Evolutionary conservation across 64 coral and sea anemone species (phyloP).

Genomic region (Anthopleura sola): DNA sequence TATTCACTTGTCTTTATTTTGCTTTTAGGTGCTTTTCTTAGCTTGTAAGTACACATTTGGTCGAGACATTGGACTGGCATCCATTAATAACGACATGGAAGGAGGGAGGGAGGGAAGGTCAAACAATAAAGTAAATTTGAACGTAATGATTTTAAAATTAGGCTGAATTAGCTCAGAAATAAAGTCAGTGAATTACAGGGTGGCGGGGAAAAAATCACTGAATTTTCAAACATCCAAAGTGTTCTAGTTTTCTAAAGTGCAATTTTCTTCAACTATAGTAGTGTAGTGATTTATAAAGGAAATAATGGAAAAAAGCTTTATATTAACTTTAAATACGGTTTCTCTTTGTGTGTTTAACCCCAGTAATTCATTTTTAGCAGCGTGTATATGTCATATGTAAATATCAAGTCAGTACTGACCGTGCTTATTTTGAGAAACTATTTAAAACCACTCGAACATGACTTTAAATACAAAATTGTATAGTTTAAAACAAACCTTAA

Average conservation of each 20-base stretch:
- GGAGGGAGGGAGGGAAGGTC: background rate
- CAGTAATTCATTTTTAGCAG: conserved; percentile 6
- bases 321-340: conserved; percentile 6
- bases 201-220: background rate
- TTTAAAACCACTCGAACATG: conserved; percentile 6
- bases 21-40: background rate
- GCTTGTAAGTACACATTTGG: background rate
- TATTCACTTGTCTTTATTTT: background rate
- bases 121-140: background rate
- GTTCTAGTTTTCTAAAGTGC: conserved; percentile 18
- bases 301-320: background rate
- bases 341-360: background rate
- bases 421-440: conserved; percentile 18
- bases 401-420: background rate
- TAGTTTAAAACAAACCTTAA: background rate
- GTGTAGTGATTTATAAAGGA: conserved; percentile 7
- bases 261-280: background rate
- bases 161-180: background rate
- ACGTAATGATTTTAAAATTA: conserved; percentile 9
- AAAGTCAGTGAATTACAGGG: conserved; percentile 4
- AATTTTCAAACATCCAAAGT: background rate
- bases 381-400: background rate
- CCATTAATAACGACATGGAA: background rate
- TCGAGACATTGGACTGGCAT: background rate
- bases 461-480: conserved; percentile 12